Evolutionary conservation across 2,797 vertebrate genomes (phyloP), one percentile per base, ranked within the genome.

Genomic region (Gadopsis marmoratus): DNA sequence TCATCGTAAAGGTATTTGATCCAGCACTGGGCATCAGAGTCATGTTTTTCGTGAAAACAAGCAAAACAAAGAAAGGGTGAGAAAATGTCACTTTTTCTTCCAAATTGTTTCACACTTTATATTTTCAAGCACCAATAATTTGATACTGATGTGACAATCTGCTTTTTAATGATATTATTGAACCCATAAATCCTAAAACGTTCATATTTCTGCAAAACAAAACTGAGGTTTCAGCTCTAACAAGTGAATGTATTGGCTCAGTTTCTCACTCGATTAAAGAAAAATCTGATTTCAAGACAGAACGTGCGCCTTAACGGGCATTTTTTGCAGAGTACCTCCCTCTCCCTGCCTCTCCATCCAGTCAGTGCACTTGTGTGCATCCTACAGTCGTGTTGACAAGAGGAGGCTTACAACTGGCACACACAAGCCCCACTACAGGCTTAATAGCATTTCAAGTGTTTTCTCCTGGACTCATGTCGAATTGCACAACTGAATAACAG

Each of bases 401-500:
- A 91, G 81, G 86, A 88, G 83, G 86, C 92, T 88, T 83, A 85
- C 82, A 70, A 87, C 86, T 69, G 87, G 71, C 84, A 71, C 85
- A 84, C 87, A 87, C 85, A 61, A 84, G 79, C 86, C 86, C 92
- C 94, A 94, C 94, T 94, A 93, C 88, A 93, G 80, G 76, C 90
- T 89, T 94, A 94, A 94, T 94, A 91, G 89, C 64, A 16, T 94
- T 95, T 95, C 92, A 93, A 95, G 93, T 93, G 93, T 94, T 95
- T 95, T 94, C 90, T 90, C 84, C 88, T 78, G 81, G 89, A 91
- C 88, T 88, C 63, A 65, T 72, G 84, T 84, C n/a, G 81, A 92
- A 94, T 86, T 85, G 88, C 83, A 72, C 85, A 12, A 51, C 87
- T 85, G 88, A 92, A 92, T 78, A 91, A 86, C 90, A 83, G 53